Percentiles rank a stretch among this genome's conserved stretches.
These are phyloP conservation scores for Notothenia coriiceps DNA, from an alignment of 2,113 vertebrate species.

Conservation along the genomic window DNA sequence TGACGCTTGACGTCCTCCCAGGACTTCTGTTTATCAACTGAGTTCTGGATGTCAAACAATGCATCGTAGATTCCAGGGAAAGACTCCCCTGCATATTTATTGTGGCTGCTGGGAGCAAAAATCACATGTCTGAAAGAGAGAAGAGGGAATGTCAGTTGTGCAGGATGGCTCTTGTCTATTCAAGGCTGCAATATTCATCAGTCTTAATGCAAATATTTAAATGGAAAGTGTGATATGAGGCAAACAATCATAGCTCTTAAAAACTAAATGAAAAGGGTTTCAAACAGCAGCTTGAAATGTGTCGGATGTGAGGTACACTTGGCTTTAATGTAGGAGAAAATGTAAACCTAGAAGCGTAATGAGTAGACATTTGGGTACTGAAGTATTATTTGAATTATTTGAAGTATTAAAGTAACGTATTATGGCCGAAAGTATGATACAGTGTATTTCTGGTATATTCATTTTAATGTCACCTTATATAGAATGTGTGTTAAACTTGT, in stretches of 20 bases:
- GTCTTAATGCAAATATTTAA: neutral
- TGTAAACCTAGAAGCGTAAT: neutral
- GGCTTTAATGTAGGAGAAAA: constrained; percentile 1
- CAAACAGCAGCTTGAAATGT: neutral
- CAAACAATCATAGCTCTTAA: too few relatives aligned
- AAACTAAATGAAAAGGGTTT: neutral
- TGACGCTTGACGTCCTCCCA: constrained; percentile 93
- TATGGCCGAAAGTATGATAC: too few relatives aligned
- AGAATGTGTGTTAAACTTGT: too few relatives aligned
- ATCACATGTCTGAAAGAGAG: constrained; percentile 88
- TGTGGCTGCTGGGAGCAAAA: constrained; percentile 95
- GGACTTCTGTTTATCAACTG: constrained; percentile 77
- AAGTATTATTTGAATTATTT: too few relatives aligned
- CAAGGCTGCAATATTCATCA: neutral
- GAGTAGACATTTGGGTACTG: neutral
- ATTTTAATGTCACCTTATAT: too few relatives aligned
- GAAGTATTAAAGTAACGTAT: too few relatives aligned
- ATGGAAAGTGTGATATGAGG: neutral
- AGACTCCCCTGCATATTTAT: constrained; percentile 93
- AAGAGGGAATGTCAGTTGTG: neutral
- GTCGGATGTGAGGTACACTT: neutral
- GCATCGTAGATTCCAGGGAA: constrained; percentile 96
- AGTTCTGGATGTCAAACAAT: constrained; percentile 89
- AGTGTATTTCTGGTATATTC: too few relatives aligned
- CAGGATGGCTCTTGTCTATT: neutral